These are phyloP conservation scores for Lordiphosa collinella DNA, from an alignment of 1,140 invertebrate species.

Conservation along the genomic window DNA sequence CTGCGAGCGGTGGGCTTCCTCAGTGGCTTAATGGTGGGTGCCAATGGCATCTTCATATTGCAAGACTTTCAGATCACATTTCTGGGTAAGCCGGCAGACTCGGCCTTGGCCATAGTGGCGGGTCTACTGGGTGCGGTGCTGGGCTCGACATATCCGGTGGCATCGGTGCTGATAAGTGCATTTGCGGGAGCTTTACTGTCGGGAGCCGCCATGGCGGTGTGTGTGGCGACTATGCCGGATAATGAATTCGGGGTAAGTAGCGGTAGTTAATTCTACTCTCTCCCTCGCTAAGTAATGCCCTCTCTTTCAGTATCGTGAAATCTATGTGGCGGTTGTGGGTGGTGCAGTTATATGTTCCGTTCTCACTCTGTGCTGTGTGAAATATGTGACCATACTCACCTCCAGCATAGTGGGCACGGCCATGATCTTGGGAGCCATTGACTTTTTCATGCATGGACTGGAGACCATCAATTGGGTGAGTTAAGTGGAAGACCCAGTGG, in stretches of 20 bases:
- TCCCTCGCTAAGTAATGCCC: neutral
- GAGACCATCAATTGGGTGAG: slow-evolving; percentile 74
- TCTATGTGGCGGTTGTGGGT: slow-evolving; percentile 73
- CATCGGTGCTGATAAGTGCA: slow-evolving; percentile 72
- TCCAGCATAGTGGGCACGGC: slow-evolving; percentile 77
- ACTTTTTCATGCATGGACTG: slow-evolving; percentile 75
- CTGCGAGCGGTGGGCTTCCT: slow-evolving; percentile 95
- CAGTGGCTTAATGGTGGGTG: slow-evolving; percentile 92
- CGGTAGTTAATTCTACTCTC: neutral
- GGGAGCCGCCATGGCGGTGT: slow-evolving; percentile 73
- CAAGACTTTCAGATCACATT: slow-evolving; percentile 73
- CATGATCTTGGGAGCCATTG: slow-evolving; percentile 75
- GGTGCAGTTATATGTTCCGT: slow-evolving; percentile 78
- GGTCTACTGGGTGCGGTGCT: slow-evolving; percentile 71
- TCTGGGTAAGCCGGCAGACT: slow-evolving; percentile 74
- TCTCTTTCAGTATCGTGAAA: slow-evolving; percentile 60
- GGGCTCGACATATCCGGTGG: slow-evolving; percentile 76
- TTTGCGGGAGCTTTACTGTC: slow-evolving; percentile 73
- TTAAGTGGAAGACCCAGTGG: too few species aligned
- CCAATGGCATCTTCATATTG: slow-evolving; percentile 80
- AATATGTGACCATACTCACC: slow-evolving; percentile 76
- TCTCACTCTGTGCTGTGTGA: slow-evolving; percentile 73
- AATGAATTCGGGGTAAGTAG: slow-evolving; percentile 78
- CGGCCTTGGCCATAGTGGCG: slow-evolving; percentile 73
- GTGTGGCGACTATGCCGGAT: slow-evolving; percentile 78